Evolutionary conservation across 2,113 vertebrate genomes (phyloP), one percentile per base, ranked within the genome.

Genomic region (Leiothrix lutea): DNA sequence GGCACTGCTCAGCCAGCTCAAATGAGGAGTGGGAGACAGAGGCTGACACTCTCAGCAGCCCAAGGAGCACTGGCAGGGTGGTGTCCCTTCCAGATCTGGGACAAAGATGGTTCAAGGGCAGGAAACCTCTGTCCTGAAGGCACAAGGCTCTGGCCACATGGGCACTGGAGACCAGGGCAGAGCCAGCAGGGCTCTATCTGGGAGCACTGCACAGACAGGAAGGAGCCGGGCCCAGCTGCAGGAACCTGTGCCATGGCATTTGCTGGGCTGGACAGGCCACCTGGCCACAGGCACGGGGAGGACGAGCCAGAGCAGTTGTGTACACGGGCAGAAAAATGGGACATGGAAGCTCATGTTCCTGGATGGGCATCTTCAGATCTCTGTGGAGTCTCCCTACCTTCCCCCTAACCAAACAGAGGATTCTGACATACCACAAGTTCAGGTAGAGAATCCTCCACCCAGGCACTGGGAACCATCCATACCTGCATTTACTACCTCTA

Each of bases 201-300:
- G 26, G 4, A 1, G 29, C 3, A 23, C 67, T 70, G 35, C 12
- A n/a, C 0, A 3, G 31, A 17, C 7, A 1, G 73, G 66, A 1
- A 35, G n/a, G n/a, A 81, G 66, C 19, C 81, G 57, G 54, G 71
- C 8, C 3, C 71, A 53, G 69, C 51, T 56, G n/a, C 42, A 44
- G 57, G 61, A 90, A n/a, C 42, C 58, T 80, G 50, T 18, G 57
- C 20, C 4, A 1, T 2, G 54, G 86, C 80, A n/a, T n/a, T n/a
- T n/a, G n/a, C n/a, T 78, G 64, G 35, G 69, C 51, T 66, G 84
- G 56, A 78, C 38, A 45, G 35, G 29, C 24, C 35, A 20, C 44
- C 33, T 0, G 4, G 58, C 42, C 51, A 51, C 3, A 51, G 66
- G 57, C 53, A 33, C 74, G 9, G 40, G 74, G 35, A 74, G 57